These are phyloP conservation scores for Upupa epops DNA, from an alignment of 2,113 vertebrate genomes.

Conservation along the genomic window DNA sequence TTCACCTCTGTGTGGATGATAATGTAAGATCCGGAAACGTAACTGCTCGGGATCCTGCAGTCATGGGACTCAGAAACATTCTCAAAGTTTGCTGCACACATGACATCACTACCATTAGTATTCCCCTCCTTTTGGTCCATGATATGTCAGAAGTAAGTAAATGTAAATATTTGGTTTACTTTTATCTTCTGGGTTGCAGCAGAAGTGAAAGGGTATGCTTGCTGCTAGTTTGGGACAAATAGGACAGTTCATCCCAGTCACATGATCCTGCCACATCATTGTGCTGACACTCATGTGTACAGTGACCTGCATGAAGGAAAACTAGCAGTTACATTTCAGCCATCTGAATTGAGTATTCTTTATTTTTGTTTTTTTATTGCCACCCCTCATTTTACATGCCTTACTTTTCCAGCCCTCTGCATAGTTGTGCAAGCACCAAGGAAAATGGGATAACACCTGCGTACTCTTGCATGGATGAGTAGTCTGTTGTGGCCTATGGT, in stretches of 20 bases:
- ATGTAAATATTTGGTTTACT: not conserved
- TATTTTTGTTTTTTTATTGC: not conserved
- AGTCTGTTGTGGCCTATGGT: not conserved
- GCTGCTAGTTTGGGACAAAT: not conserved
- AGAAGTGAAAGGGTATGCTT: not conserved
- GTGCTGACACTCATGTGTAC: not conserved
- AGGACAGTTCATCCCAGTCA: not conserved
- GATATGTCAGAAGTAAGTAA: slow-evolving; percentile 95
- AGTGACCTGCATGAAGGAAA: not conserved
- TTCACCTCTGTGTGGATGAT: slow-evolving; percentile 97
- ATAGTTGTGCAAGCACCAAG: not conserved
- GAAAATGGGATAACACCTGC: too few species aligned
- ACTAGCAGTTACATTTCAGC: not conserved
- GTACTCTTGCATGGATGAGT: not conserved
- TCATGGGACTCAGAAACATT: slow-evolving; percentile 97
- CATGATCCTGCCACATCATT: not conserved
- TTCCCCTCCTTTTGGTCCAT: slow-evolving; percentile 93
- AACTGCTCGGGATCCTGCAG: slow-evolving; percentile 93
- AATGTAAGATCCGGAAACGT: slow-evolving; percentile 91
- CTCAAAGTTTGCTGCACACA: slow-evolving; percentile 98
- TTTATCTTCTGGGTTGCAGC: not conserved
- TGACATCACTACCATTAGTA: slow-evolving; percentile 92
- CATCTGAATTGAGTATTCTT: not conserved
- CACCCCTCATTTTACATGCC: not conserved
- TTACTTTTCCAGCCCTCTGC: not conserved